Base-by-base conservation (phyloP, 2,888 invertebrate species). In the Pecten maximus region DNA sequence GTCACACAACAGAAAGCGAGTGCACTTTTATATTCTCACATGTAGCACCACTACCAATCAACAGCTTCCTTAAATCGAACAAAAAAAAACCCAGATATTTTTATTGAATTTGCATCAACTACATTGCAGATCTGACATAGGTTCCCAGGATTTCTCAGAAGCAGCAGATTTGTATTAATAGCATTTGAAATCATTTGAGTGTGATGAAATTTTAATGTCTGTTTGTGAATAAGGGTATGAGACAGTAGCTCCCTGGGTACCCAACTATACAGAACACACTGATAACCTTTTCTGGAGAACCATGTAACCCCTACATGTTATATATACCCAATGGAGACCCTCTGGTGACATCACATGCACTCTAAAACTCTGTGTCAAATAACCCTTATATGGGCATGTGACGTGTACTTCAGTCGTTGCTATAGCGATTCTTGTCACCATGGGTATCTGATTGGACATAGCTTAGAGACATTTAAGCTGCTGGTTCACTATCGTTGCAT, bases 21-120 rank as follows among this genome's bases (percentile, higher is more conserved):
- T 35, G 74, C 74, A 74, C 74, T 74, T 74, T 74, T 35, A 74
- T 74, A 28, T 74, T 74, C 35, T 74, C 74, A 28, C 74, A 74
- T 74, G 28, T 35, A 28, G 28, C 10, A 74, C 8, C 8, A 74
- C 35, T 74, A 35, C 74, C 74, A 28, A 74, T 74, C 54, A 28
- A 74, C 16, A 16, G 10, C 74, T 35, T 74, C 74, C 28, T 6
- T 23, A 74, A 10, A 10, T 0, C 10, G 28, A 74, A 2, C 23
- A 35, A 12, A 74, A 74, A 35, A 74, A 74, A 19, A 6, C 10
- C 28, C 74, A 28, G 35, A 74, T 74, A 23, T 74, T 10, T 35
- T 54, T 28, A 74, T 35, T 74, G 74, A 16, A 6, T 74, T 74
- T 54, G 50, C 15, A 19, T 54, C 23, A 12, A 54, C 35, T 28